Evolutionary conservation across 1,140 invertebrate genomes (phyloP), one percentile per base, ranked within the genome.

Genomic region (Cydia splendana): DNA sequence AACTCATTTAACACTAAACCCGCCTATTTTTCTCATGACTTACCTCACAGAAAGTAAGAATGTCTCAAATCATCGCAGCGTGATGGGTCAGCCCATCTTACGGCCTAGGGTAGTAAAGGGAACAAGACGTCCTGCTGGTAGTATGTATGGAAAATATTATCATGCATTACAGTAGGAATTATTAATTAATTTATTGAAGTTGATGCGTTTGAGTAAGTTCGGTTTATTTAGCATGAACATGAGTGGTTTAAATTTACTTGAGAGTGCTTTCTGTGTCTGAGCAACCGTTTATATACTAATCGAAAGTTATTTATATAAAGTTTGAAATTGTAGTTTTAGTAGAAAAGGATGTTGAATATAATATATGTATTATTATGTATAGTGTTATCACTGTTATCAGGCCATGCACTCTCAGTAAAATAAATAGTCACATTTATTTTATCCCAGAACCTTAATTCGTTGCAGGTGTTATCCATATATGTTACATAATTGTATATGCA

Each of bases 181-280:
- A 82, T 75, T 82, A 81, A 83, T 86, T 81, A 86, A 88, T 90
- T 89, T 87, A 85, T 82, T 76, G 85, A 81, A 79, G 76, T 81
- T 48, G 51, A 53, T 65, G n/a, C 13, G 65, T 79, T 79, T 79
- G 77, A 28, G 73, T 30, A 69, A 71, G 67, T n/a, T 38, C 2
- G 20, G 20, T 24, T 65, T 67, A 67, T 67, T 34, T 34, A 67
- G n/a, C 34, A 38, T 18, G 10, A 62, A 62, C 12, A 62, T 62
- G 53, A 42, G 67, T 65, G n/a, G n/a, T 62, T 65, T 65, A 10
- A 65, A 28, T 24, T n/a, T n/a, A n/a, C n/a, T n/a, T n/a, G n/a
- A n/a, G n/a, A n/a, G n/a, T n/a, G n/a, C n/a, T n/a, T n/a, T n/a
- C n/a, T n/a, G n/a, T n/a, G n/a, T n/a, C n/a, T n/a, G n/a, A n/a